Conservation (phyloP, 2,888 invertebrate species). For the Spilarctia lutea region DNA sequence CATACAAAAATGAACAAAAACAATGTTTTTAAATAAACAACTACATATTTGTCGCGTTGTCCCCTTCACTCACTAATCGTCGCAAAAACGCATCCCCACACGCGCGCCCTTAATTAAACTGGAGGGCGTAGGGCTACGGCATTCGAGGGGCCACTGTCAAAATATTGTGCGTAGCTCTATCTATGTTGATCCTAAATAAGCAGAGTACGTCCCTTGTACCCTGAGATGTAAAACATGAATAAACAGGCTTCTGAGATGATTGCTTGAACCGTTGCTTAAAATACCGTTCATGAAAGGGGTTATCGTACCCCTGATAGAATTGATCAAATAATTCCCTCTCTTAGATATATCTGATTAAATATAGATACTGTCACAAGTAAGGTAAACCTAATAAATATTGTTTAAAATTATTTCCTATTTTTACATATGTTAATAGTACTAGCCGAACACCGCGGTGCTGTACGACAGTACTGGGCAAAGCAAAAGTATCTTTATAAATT, state of each 20-base stretch:
- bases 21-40: not conserved
- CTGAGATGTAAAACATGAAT: not conserved
- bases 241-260: not conserved
- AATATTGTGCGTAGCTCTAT: not conserved
- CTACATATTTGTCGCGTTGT: conserved; percentile 37
- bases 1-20: not conserved
- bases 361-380: no score
- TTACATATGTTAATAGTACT: no score
- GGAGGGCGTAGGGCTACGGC: conserved; percentile 24
- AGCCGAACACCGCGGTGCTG: no score
- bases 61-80: conserved; percentile 59
- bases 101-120: conserved; percentile 48
- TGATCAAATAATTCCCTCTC: not conserved
- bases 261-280: no score
- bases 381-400: not conserved
- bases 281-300: no score
- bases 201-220: not conserved
- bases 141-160: conserved; percentile 1
- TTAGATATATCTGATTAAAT: no score
- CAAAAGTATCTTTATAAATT: no score
- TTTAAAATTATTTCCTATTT: no score
- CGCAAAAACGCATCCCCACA: conserved; percentile 55
- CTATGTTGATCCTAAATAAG: not conserved
- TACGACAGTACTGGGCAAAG: no score
- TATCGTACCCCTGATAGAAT: not conserved